These are phyloP conservation scores for Atherinomorus stipes DNA, from an alignment of 2,113 vertebrate genomes.

Conservation along the genomic window DNA sequence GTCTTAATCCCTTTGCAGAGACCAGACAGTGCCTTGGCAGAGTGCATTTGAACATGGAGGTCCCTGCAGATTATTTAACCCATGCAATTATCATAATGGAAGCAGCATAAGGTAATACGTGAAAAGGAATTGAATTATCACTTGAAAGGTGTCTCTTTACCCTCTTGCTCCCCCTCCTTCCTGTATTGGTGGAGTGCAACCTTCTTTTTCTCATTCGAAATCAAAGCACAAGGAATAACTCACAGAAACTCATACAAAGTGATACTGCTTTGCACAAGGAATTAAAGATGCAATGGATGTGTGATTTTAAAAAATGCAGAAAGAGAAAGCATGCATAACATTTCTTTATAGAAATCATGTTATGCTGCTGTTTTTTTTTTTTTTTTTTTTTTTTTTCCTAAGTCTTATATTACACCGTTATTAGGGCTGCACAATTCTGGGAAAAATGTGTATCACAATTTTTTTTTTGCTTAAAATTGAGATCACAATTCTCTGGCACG, in stretches of 20 bases:
- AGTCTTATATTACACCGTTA: too few species aligned
- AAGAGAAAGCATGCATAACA: too few species aligned
- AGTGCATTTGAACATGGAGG: slow-evolving; percentile 63
- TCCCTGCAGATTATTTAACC: slow-evolving; percentile 77
- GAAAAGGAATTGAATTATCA: slow-evolving; percentile 70
- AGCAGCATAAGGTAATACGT: slow-evolving; percentile 68
- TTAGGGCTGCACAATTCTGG: too few species aligned
- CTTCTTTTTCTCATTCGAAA: slow-evolving; percentile 23
- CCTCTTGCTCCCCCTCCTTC: slow-evolving; percentile 10
- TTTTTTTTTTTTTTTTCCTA: too few species aligned
- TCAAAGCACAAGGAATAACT: slow-evolving; percentile 5
- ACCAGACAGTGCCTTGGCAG: slow-evolving; percentile 65
- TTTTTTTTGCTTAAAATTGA: too few species aligned
- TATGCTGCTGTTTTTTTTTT: too few species aligned
- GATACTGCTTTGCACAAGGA: slow-evolving; percentile 1
- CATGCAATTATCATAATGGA: slow-evolving; percentile 81
- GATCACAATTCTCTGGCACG: too few species aligned
- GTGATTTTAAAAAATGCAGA: slow-evolving; percentile 4
- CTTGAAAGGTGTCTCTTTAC: slow-evolving; percentile 63
- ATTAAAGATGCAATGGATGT: neutral
- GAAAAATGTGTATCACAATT: too few species aligned
- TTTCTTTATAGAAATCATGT: too few species aligned
- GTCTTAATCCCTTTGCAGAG: slow-evolving; percentile 75
- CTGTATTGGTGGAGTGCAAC: slow-evolving; percentile 24
- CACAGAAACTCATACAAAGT: neutral